phyloP scores from a whole-genome alignment of 2,797 vertebrate genomes.

The Enteromius thamalakanensis region DNA sequence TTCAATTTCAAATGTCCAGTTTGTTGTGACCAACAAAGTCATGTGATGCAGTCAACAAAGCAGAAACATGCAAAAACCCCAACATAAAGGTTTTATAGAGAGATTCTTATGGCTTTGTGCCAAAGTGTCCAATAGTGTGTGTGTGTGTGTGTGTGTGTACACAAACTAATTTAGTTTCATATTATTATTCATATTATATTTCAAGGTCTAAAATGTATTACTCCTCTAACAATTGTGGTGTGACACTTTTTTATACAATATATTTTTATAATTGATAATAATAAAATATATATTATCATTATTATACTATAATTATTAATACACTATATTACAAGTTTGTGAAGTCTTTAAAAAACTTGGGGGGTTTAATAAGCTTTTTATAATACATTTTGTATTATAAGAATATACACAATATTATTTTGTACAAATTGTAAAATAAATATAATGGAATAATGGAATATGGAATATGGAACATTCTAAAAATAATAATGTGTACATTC shows the following conservation, averaged over 20 bases:
- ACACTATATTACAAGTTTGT: no score
- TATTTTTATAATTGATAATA: neutral
- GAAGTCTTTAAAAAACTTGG: no score
- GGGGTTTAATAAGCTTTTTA: no score
- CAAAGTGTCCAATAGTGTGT: neutral
- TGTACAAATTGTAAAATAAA: neutral
- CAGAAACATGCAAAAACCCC: neutral
- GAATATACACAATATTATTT: neutral
- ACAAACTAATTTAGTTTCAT: neutral
- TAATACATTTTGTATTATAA: neutral
- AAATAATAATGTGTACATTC: neutral
- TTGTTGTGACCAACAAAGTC: neutral
- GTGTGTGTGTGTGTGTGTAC: no score
- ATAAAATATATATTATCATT: neutral
- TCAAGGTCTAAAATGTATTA: neutral
- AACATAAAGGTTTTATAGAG: neutral
- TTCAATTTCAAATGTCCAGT: slow-evolving; percentile 2
- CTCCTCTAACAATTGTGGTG: neutral
- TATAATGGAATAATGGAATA: no score
- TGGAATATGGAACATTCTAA: neutral
- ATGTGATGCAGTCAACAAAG: neutral
- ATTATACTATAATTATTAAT: neutral
- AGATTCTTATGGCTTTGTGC: neutral
- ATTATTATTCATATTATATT: neutral
- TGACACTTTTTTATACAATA: neutral